These are phyloP conservation scores for Eutrigla gurnardus DNA, from an alignment of 2,797 vertebrate species.

Conservation along the genomic window DNA sequence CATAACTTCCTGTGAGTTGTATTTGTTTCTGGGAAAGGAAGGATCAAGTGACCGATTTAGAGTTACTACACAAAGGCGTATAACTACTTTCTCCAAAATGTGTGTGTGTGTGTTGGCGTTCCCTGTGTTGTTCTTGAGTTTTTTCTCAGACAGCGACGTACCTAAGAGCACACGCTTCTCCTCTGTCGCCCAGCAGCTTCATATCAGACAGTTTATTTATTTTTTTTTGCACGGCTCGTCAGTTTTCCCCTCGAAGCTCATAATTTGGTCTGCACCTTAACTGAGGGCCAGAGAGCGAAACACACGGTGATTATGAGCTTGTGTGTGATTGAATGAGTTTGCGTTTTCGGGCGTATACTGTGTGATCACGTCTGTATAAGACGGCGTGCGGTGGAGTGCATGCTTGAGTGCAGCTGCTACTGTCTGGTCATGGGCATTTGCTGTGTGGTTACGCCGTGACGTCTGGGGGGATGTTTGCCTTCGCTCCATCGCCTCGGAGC, in stretches of 20 bases:
- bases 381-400: not conserved
- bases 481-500: constrained; percentile 56
- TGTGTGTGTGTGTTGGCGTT: constrained; percentile 36
- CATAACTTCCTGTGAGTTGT: constrained; percentile 62
- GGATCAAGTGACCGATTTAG: constrained; percentile 67
- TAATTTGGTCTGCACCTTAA: constrained; percentile 17
- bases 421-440: constrained; percentile 65
- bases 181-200: not conserved
- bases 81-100: constrained; percentile 67
- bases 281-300: constrained; percentile 1
- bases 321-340: not conserved
- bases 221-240: not conserved
- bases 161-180: not conserved
- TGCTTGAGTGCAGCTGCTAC: constrained; percentile 53
- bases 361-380: constrained; percentile 17
- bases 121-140: constrained; percentile 38
- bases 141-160: constrained; percentile 15
- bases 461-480: constrained; percentile 51
- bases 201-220: not conserved
- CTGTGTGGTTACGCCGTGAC: constrained; percentile 68
- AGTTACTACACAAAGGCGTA: constrained; percentile 63
- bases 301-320: not conserved
- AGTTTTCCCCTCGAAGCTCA: constrained; percentile 14
- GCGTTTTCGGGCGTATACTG: not conserved
- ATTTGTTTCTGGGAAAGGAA: constrained; percentile 75